Conservation (phyloP, 2,888 invertebrate species). For the Griposia aprilina region DNA sequence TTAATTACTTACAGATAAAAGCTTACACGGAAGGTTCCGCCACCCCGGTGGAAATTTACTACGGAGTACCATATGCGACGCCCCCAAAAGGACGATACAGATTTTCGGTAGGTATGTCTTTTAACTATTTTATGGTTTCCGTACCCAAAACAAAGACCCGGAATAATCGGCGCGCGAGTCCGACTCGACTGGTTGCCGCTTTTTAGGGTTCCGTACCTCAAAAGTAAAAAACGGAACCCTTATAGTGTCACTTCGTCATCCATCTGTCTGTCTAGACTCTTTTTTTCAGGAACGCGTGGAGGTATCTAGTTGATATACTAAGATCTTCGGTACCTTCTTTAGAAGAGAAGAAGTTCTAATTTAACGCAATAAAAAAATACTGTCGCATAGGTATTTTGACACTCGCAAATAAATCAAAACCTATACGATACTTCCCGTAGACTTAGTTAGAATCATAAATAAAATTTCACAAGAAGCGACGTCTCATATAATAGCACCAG, state of each 20-base stretch:
- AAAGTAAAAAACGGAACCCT: not conserved
- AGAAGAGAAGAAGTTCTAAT: too few species aligned
- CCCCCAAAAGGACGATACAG: conserved; percentile 94
- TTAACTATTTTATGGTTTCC: not conserved
- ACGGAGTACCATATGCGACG: conserved; percentile 95
- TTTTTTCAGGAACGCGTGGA: not conserved
- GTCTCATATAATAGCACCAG: not conserved
- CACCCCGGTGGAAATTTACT: conserved; percentile 92
- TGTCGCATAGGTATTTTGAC: not conserved
- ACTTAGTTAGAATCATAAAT: too few species aligned
- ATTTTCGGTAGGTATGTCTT: conserved; percentile 92
- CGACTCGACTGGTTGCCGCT: not conserved
- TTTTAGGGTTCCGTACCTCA: too few species aligned
- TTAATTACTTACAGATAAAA: conserved; percentile 89
- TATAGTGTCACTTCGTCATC: not conserved
- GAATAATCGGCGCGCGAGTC: not conserved
- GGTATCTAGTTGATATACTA: not conserved
- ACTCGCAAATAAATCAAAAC: not conserved
- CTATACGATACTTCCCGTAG: not conserved
- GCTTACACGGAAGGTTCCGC: conserved; percentile 92
- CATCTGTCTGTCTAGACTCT: not conserved
- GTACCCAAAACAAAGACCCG: not conserved
- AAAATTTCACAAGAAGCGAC: not conserved
- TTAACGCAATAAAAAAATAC: not conserved
- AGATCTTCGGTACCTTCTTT: not conserved